These are phyloP conservation scores for Rotaria magnacalcarata DNA, from an alignment of 2,888 invertebrate species.

Conservation along the genomic window DNA sequence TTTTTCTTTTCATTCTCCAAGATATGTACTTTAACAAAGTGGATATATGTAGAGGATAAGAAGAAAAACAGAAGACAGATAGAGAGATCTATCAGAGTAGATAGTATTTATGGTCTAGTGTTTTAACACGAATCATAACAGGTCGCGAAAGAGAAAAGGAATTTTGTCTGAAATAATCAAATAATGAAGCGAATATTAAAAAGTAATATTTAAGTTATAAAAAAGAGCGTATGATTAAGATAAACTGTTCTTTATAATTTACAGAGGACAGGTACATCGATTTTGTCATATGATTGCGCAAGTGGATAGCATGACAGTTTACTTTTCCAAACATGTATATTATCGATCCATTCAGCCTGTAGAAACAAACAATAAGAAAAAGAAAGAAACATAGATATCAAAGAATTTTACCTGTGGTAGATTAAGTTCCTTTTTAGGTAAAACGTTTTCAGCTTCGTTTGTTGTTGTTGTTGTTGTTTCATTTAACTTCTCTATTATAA, in stretches of 20 bases:
- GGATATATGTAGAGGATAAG: no score
- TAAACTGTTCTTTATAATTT: neutral
- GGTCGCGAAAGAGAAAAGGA: neutral
- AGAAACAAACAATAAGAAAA: neutral
- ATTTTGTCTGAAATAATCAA: neutral
- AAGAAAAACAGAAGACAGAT: no score
- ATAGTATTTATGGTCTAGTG: no score
- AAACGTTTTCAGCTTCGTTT: neutral
- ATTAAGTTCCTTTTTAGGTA: neutral
- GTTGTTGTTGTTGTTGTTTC: fast-evolving
- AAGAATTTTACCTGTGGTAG: neutral
- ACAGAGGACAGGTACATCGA: slow-evolving; percentile 28
- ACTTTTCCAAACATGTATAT: slow-evolving; percentile 39
- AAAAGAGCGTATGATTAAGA: neutral
- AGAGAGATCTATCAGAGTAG: no score
- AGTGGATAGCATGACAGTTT: slow-evolving; percentile 42
- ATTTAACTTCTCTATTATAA: neutral
- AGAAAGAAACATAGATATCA: neutral
- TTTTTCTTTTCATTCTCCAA: no score
- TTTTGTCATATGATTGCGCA: slow-evolving; percentile 35
- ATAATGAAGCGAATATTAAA: neutral
- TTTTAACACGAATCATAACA: no score
- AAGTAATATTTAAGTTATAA: neutral
- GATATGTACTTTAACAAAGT: no score
- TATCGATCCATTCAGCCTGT: slow-evolving; percentile 35